phyloP scores from a whole-genome alignment of 2,888 invertebrate genomes.

The Willowsia nigromaculata region DNA sequence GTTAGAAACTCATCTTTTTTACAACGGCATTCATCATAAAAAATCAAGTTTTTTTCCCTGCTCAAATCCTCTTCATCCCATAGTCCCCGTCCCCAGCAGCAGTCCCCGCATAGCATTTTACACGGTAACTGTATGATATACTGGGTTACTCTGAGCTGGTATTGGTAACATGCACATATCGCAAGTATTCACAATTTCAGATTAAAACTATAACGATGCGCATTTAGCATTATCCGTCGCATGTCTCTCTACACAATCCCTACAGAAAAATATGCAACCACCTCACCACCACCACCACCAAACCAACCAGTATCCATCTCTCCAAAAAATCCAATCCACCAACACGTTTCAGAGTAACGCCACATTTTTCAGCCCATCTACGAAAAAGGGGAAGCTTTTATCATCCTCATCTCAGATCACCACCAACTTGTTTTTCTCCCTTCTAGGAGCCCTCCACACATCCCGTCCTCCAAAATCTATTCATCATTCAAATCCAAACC shows the following conservation, averaged over 20 bases:
- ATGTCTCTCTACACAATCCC: not conserved
- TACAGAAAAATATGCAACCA: not conserved
- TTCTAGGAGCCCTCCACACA: not conserved
- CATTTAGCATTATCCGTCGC: no score
- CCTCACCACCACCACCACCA: not conserved
- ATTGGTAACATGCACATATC: not conserved
- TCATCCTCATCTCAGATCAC: slow-evolving; percentile 1
- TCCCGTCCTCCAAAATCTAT: not conserved
- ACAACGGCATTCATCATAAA: slow-evolving; percentile 30
- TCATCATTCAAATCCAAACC: not conserved
- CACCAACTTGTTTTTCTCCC: slow-evolving; percentile 20
- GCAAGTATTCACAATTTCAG: not conserved
- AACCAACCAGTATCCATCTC: no score
- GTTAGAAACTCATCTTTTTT: slow-evolving; percentile 9
- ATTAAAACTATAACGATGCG: not conserved
- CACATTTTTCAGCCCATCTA: not conserved
- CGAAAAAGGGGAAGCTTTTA: slow-evolving; percentile 50
- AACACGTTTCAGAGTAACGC: not conserved
- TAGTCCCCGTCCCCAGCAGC: not conserved
- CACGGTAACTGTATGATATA: no score
- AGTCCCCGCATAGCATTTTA: not conserved
- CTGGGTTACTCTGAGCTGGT: no score
- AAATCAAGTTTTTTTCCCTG: slow-evolving; percentile 49
- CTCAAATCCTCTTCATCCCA: not conserved
- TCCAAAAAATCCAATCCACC: not conserved